These are phyloP conservation scores for Psophia crepitans DNA, from an alignment of 2,113 vertebrate genomes.

Conservation along the genomic window DNA sequence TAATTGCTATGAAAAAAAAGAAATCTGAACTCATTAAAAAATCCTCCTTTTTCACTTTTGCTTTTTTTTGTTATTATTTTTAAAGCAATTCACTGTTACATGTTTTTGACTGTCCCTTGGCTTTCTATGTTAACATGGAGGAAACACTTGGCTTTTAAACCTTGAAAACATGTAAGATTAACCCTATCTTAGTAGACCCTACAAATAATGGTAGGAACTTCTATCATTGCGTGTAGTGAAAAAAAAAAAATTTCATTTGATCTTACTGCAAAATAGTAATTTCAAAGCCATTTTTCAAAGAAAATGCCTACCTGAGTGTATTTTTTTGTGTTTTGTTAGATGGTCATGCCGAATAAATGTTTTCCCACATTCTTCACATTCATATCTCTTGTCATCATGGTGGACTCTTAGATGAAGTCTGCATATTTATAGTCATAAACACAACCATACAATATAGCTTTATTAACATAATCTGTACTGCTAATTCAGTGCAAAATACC, in stretches of 20 bases:
- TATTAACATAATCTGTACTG: not conserved
- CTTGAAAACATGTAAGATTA: not conserved
- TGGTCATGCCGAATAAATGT: conserved; percentile 97
- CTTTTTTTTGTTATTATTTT: conserved; percentile 6
- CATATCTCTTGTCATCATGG: conserved; percentile 95
- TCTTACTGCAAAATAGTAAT: not conserved
- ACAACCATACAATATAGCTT: not conserved
- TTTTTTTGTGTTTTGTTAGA: conserved; percentile 97
- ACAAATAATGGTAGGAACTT: not conserved
- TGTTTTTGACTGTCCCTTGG: conserved; percentile 48
- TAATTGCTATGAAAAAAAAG: conserved; percentile 56
- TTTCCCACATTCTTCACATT: conserved; percentile 97
- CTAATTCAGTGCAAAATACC: not conserved
- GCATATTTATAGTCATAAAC: not conserved
- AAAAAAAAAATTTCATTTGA: not conserved
- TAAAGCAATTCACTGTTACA: conserved; percentile 58
- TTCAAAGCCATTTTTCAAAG: not conserved
- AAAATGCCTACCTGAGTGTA: conserved; percentile 87
- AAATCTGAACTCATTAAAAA: conserved; percentile 50
- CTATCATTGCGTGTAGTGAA: not conserved
- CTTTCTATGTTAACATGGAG: conserved; percentile 23
- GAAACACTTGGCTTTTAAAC: not conserved
- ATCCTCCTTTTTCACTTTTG: conserved; percentile 63
- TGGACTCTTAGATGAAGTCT: conserved; percentile 95
- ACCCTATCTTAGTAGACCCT: not conserved